Evolutionary conservation across 2,113 vertebrate species (phyloP), one percentile per base, ranked within the genome.

Genomic region (Thinocorus orbignyianus): DNA sequence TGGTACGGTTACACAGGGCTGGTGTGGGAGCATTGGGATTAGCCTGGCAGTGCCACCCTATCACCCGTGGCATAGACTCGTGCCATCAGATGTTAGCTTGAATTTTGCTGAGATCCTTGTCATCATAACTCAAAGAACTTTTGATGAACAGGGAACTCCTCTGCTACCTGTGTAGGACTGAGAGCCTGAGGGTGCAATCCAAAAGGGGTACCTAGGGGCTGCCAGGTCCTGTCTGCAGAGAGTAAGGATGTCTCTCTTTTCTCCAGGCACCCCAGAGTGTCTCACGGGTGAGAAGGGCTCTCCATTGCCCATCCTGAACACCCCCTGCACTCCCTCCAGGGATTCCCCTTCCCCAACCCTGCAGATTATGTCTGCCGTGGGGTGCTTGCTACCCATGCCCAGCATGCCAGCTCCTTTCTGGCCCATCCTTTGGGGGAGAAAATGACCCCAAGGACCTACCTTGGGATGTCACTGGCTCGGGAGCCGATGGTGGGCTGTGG

Each of bases 391-490:
- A 37, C 44, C 37, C 5, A 0, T 0, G 5, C 23, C 57, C 2
- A 1, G 14, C 11, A 3, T 17, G n/a, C 51, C 74, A 65, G 46
- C 24, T 70, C 49, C 57, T 37, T 42, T 73, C 49, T 72, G 31
- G 4, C 41, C 61, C 48, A 65, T 87, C 26, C 25, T 49, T 19
- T 41, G 7, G 3, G 9, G 31, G 17, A 91, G 48, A 68, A 82
- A 69, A 83, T 30, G n/a, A 7, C 51, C 68, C 65, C 51, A 44
- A 44, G 41, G 73, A 95, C 96, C 52, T 96, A 97, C 96, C 96
- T 96, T 96, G 86, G 86, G 96, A 61, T 66, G 96, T 96, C 88
- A 97, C 96, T 2, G 65, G 91, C 92, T 96, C 91, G 0, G 57
- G 58, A 37, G 39, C n/a, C 1, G 48, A 20, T 0, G 41, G 41